Evolutionary conservation across 2,888 invertebrate genomes (phyloP), one percentile per base, ranked within the genome.

Genomic region (Eupithecia abbreviata): DNA sequence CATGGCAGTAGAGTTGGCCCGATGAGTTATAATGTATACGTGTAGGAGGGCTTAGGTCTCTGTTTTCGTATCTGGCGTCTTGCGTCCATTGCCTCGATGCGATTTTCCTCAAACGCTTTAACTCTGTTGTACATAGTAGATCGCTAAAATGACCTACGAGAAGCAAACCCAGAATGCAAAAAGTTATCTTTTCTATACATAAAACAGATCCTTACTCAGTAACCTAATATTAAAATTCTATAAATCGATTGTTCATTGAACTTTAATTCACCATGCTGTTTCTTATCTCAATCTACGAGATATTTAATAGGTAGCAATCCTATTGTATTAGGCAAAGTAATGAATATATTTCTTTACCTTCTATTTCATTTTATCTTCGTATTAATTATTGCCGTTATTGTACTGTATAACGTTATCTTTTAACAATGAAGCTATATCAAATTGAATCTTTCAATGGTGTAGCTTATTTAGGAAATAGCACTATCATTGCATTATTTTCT

Each of bases 371-470:
- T 74, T 79, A 79, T 73, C 79, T 77, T 78, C 47, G 58, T 75
- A 74, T 71, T 73, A 68, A 72, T 77, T 77, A 77, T 68, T 77
- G 69, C 74, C 77, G 74, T 75, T 76, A 78, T 80, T 81, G 77
- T 76, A 77, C 79, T 80, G 79, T 80, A 69, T 58, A 76, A 74
- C 75, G 71, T 71, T 82, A 82, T 81, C 81, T 81, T 73, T 67
- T 69, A 78, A 82, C 82, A 82, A 81, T 82, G 80, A 77, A 76
- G 75, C 71, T 79, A 65, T 79, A 84, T 85, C 82, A 88, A 85
- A 87, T 88, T 85, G 84, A 87, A 87, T 87, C 85, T 86, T 84
- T 83, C 82, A 84, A 87, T 86, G 84, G 86, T 85, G 82, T 83
- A 80, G 78, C 76, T 72, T 65, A 78, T 73, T 72, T 72, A 15